These are phyloP conservation scores for Eupithecia centaureata DNA, from an alignment of 2,888 invertebrate species.

Conservation along the genomic window DNA sequence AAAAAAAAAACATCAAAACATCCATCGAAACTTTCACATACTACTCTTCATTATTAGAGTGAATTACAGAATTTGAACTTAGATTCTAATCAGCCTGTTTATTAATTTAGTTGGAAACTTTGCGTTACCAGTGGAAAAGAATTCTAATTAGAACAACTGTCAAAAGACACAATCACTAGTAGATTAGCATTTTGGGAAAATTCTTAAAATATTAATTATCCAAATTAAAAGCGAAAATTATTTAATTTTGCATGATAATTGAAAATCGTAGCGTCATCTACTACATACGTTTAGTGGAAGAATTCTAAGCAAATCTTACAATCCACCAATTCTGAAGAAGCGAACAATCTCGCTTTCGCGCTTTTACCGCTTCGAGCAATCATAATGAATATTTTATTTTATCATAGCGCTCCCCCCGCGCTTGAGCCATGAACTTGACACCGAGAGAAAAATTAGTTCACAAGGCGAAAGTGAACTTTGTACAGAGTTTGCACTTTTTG, in stretches of 20 bases:
- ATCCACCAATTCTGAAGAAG: slow-evolving; percentile 52
- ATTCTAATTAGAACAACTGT: not conserved
- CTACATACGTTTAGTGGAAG: not conserved
- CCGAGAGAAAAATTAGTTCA: slow-evolving; percentile 83
- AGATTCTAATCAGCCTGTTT: not conserved
- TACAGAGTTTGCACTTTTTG: slow-evolving; percentile 82
- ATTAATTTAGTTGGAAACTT: not conserved
- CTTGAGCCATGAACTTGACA: slow-evolving; percentile 81
- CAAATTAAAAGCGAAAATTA: not conserved
- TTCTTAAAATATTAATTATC: not conserved
- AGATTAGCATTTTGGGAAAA: not conserved
- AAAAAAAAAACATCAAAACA: not conserved
- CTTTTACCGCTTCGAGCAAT: slow-evolving; percentile 78
- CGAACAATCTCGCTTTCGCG: slow-evolving; percentile 63
- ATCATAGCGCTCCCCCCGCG: slow-evolving; percentile 68
- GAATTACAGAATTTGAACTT: not conserved
- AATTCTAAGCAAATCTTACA: not conserved
- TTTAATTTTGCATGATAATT: not conserved
- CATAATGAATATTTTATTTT: slow-evolving; percentile 84
- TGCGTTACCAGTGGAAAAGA: not conserved
- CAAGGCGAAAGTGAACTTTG: slow-evolving; percentile 83
- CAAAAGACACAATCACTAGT: not conserved
- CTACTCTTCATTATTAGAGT: not conserved
- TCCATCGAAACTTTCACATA: not conserved
- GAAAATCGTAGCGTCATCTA: not conserved